These are phyloP conservation scores for Beris morrisii DNA, from an alignment of 2,888 invertebrate species.

Conservation along the genomic window DNA sequence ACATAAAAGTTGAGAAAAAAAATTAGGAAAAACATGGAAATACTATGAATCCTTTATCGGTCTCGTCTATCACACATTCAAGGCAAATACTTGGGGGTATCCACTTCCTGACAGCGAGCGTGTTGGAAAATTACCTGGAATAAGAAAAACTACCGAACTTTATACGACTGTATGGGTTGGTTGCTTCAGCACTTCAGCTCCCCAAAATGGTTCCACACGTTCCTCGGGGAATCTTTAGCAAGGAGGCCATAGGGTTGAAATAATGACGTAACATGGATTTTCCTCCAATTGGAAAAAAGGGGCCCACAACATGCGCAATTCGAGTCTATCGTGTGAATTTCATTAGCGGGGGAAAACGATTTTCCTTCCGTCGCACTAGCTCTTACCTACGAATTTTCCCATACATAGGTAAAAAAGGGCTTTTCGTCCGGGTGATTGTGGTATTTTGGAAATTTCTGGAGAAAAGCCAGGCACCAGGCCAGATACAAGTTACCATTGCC, in stretches of 20 bases:
- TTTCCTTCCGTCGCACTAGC: slow-evolving; percentile 8
- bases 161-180: slow-evolving; percentile 1
- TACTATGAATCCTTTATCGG: background rate
- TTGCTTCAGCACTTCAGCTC: background rate
- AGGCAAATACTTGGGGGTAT: slow-evolving; percentile 8
- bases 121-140: slow-evolving; percentile 14
- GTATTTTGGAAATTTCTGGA: slow-evolving; percentile 35
- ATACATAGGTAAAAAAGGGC: slow-evolving; percentile 18
- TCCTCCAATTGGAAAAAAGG: slow-evolving; percentile 38
- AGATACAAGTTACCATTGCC: slow-evolving; percentile 59
- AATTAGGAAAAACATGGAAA: background rate
- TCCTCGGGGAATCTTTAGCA: background rate
- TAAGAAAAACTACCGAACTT: no score
- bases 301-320: slow-evolving; percentile 39
- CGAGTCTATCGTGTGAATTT: slow-evolving; percentile 14
- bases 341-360: background rate
- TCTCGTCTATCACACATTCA: slow-evolving; percentile 14
- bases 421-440: slow-evolving; percentile 2
- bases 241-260: slow-evolving; percentile 18
- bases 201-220: slow-evolving; percentile 2
- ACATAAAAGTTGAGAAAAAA: background rate
- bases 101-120: background rate
- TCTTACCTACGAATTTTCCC: background rate
- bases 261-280: slow-evolving; percentile 37
- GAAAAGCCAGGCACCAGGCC: slow-evolving; percentile 42